Base-by-base conservation (phyloP, 2,113 vertebrate genomes). In the Eclectus roratus region DNA sequence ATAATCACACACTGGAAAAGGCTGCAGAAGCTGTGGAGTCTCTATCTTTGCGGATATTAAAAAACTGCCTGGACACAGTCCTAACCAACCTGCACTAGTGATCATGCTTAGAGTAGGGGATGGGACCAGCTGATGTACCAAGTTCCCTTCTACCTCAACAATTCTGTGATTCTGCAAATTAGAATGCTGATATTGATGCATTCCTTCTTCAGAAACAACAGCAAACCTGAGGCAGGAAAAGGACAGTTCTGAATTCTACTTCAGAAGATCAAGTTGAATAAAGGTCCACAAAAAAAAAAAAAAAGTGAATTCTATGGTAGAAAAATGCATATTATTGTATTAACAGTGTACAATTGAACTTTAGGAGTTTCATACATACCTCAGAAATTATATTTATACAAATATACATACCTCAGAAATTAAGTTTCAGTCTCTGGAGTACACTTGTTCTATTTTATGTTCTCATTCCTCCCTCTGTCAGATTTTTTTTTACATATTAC, bases 221-320 rank as follows among this genome's bases (percentile, higher is more conserved):
- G 46, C 49, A 91, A 66, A 81, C 4, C 17, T 55, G 21, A 46
- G 20, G 11, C 31, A 73, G 43, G 17, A 47, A 76, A 87, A 80
- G 20, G 20, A 41, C 13, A 69, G 21, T 13, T 49, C 47, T 56
- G 47, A 69, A 17, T 69, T 65, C 35, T 73, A 43, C 44, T 80
- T 70, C 41, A 61, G 49, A 88, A 13, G 24, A 39, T 63, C 47
- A 74, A 52, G 37, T 0, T 56, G 27, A 90, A 87, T 25, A 81
- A 84, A 77, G 37, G 47, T 24, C 10, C 19, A 78, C 13, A 6
- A 76, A 61, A 93, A 82, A 29, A 33, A 37, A 37, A 37, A 4
- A 2, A 5, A 2, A 3, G 3, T 43, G 11, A 66, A 88, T 17
- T 69, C 14, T 25, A 53, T 5, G 1, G 23, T 15, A 24, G 14